These are phyloP conservation scores for Leptosomus discolor DNA, from an alignment of 2,113 vertebrate genomes.

Conservation along the genomic window DNA sequence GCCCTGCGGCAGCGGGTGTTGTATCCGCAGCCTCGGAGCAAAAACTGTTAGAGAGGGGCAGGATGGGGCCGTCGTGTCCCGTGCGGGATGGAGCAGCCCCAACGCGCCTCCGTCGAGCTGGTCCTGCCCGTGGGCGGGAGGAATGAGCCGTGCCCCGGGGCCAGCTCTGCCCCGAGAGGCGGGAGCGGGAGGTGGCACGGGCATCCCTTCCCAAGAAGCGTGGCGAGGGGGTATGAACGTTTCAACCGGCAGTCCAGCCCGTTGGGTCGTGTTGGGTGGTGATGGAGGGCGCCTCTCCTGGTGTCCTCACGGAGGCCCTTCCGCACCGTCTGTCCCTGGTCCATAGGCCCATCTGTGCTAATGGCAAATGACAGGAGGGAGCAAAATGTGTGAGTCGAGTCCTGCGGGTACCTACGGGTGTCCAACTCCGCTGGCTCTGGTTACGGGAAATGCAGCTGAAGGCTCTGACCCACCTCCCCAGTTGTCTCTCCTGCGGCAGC, in stretches of 20 bases:
- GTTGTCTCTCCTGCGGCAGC: background rate
- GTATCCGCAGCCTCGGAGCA: background rate
- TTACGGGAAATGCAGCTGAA: background rate
- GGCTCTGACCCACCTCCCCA: background rate
- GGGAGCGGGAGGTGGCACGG: background rate
- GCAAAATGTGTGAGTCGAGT: background rate
- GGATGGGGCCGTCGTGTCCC: background rate
- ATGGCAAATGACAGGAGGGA: accelerated
- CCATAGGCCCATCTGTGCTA: background rate
- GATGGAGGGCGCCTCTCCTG: background rate
- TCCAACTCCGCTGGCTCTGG: background rate
- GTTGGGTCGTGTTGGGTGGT: background rate
- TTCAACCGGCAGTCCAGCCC: background rate
- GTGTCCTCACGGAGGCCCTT: accelerated
- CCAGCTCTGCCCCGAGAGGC: background rate
- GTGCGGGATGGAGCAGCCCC: background rate
- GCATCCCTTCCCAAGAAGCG: background rate
- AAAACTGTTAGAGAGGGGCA: no score
- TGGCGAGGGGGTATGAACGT: accelerated
- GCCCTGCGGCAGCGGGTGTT: background rate
- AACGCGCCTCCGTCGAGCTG: accelerated
- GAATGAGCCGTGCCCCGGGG: accelerated
- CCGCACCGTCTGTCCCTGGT: accelerated
- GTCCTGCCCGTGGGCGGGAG: background rate
- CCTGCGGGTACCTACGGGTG: accelerated